phyloP scores from a whole-genome alignment of 1,140 invertebrate species.

The Pomacea maculata region DNA sequence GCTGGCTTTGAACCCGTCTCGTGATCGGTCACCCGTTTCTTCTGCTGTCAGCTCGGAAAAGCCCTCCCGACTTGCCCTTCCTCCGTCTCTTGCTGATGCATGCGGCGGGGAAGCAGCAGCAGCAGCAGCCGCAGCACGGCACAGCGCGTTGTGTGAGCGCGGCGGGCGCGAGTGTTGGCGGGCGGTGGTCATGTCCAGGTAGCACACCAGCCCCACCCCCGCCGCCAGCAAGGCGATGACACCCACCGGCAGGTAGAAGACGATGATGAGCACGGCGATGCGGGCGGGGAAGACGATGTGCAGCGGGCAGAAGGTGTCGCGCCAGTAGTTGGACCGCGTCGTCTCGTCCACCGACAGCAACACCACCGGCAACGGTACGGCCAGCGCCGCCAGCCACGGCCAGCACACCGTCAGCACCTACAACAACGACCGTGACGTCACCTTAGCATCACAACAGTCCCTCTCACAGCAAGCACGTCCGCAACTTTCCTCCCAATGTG shows the following conservation, averaged over 20 bases:
- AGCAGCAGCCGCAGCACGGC: background rate
- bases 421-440: background rate
- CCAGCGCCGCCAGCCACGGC: conserved; percentile 11
- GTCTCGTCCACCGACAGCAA: background rate
- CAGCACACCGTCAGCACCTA: conserved; percentile 16
- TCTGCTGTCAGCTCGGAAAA: too few species aligned
- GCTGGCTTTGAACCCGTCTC: too few species aligned
- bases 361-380: conserved; percentile 11
- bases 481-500: background rate
- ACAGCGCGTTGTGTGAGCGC: background rate
- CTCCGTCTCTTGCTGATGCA: background rate
- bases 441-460: background rate
- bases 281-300: conserved; percentile 13
- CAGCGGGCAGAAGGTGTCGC: conserved; percentile 23
- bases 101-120: background rate
- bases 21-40: background rate
- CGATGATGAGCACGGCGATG: conserved; percentile 18
- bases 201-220: conserved; percentile 1
- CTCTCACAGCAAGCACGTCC: background rate
- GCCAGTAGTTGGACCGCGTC: conserved; percentile 13
- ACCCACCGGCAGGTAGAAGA: conserved; percentile 21
- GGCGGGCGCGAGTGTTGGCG: background rate
- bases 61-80: too few species aligned
- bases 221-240: conserved; percentile 5
- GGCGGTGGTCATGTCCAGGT: conserved; percentile 6